phyloP scores from a whole-genome alignment of 2,888 invertebrate species.

The Dolomedes plantarius region DNA sequence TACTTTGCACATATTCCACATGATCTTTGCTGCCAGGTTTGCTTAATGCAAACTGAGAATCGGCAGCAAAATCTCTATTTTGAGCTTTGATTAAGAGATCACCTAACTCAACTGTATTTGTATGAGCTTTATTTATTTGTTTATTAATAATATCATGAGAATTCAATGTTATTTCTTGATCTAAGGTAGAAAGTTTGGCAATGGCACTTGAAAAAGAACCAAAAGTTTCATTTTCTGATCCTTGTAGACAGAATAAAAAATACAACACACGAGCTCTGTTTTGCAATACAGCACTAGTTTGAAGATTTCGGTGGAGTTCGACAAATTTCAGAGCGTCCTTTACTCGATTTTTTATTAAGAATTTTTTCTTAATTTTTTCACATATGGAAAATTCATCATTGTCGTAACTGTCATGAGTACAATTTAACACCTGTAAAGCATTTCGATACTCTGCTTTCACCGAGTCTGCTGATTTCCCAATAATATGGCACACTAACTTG shows the following conservation, averaged over 20 bases:
- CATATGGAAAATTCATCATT: conserved; percentile 76
- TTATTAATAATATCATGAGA: conserved; percentile 54
- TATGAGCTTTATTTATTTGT: conserved; percentile 42
- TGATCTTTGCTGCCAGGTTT: conserved; percentile 17
- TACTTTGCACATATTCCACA: conserved; percentile 17
- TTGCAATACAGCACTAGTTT: conserved; percentile 79
- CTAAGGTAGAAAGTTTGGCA: conserved; percentile 15
- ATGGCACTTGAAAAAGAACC: conserved; percentile 10
- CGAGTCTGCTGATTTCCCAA: conserved; percentile 36
- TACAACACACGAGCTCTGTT: conserved; percentile 81
- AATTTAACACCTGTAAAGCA: conserved; percentile 37
- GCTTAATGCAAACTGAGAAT: conserved; percentile 17
- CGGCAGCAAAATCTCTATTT: conserved; percentile 15
- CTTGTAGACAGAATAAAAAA: conserved; percentile 74
- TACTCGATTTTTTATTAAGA: conserved; percentile 76
- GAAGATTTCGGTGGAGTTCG: conserved; percentile 78
- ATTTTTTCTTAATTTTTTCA: conserved; percentile 76
- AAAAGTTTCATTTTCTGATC: conserved; percentile 21
- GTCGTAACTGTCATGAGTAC: conserved; percentile 20
- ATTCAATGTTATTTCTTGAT: conserved; percentile 42
- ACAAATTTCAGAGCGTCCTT: conserved; percentile 77
- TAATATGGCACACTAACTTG: conserved; percentile 53
- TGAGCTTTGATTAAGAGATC: conserved; percentile 45
- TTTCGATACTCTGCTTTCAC: conserved; percentile 35
- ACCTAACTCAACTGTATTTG: conserved; percentile 23